Base-by-base conservation (phyloP, 1,140 invertebrate species). In the Brachystomella parvula region DNA sequence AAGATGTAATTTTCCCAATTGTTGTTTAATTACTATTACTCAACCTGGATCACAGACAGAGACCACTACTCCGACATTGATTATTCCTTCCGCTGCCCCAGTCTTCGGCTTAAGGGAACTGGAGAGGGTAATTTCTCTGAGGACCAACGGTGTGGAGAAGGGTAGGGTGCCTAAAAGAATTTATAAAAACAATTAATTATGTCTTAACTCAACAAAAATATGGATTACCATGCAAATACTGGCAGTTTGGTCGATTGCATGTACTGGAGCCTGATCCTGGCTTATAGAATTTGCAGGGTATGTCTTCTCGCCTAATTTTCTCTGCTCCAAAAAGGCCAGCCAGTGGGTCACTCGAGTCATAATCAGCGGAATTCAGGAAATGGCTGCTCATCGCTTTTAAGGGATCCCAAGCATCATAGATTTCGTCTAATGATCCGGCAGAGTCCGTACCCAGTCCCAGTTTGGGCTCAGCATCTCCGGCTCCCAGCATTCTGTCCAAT, bases 51-150 rank as follows among this genome's bases (percentile, higher is more conserved):
- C 49, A 15, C 3, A 6, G 24, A 26, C 21, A 6, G 49, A 15
- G 3, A 53, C 49, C 21, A 53, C 49, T 17, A 53, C 49, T 26
- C 49, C 49, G 24, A 26, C 49, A 53, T 53, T 53, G 49, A 53
- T 53, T 6, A 53, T 53, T 26, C 49, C 49, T 17, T 15, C 49
- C 24, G 6, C 49, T 53, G 49, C 9, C 24, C 9, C 3, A 24
- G 49, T 53, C 24, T 24, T 53, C 6, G 12, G 12, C 21, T 53
- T 15, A 9, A 53, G 49, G 6, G 12, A 3, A 53, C 24, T 53
- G 15, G 21, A 53, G 3, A 53, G 24, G 6, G 24, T 53, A 19
- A 53, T 24, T 53, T 53, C 49, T 24, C 24, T 26, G 12, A 53
- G 49, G 3, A 53, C 49, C 6, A 53, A 15, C 49, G 49, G 49